Conservation (phyloP, 2,797 vertebrate genomes). For the Cossypha dichroa region DNA sequence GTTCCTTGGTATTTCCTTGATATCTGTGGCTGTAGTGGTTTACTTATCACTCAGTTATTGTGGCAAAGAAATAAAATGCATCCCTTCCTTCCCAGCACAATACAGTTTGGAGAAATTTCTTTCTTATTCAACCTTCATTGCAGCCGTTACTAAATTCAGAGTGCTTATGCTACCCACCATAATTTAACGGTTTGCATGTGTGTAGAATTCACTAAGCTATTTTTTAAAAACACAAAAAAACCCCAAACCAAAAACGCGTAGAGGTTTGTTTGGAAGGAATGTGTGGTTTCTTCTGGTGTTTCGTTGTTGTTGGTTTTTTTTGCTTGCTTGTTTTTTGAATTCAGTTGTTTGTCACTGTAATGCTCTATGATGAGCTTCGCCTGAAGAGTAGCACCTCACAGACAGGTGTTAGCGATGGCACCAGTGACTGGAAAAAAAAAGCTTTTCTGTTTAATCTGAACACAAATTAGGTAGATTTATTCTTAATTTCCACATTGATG, state of each 20-base stretch:
- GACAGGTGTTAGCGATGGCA: not conserved
- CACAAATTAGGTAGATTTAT: not conserved
- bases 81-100: not conserved
- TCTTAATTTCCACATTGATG: not conserved
- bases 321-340: accelerated
- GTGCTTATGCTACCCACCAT: not conserved
- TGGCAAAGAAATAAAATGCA: not conserved
- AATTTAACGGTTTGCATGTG: not conserved
- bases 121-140: not conserved
- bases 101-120: not conserved
- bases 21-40: not conserved
- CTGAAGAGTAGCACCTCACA: not conserved
- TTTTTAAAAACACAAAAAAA: not conserved
- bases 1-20: not conserved
- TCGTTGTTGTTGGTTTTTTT: accelerated
- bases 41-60: not conserved
- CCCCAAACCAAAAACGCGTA: accelerated
- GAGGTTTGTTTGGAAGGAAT: not conserved
- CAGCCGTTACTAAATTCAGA: not conserved
- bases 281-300: not conserved
- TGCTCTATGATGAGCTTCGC: not conserved
- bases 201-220: not conserved
- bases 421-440: not conserved
- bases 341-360: not conserved
- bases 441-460: not conserved